Percentiles rank a stretch among this genome's conserved stretches.
Conservation (phyloP, 2,113 vertebrate genomes). For the Tragelaphus scriptus region DNA sequence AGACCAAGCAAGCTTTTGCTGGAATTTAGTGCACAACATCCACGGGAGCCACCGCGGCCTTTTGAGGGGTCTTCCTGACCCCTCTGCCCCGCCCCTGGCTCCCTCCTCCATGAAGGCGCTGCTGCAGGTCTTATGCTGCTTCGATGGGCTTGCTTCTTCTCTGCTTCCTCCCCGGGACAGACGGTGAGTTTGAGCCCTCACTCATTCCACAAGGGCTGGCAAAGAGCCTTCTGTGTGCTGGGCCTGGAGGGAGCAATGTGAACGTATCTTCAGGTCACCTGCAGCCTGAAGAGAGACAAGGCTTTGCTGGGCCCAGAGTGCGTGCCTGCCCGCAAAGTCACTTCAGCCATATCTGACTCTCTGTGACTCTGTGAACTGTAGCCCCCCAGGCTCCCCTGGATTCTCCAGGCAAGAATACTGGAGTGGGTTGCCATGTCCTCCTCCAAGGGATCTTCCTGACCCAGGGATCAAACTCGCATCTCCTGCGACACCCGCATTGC, state of each 20-base stretch:
- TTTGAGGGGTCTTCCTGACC: not conserved
- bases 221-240: not conserved
- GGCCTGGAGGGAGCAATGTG: not conserved
- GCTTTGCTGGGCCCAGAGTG: not conserved
- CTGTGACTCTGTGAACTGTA: not conserved
- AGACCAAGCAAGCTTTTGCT: not conserved
- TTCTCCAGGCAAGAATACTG: not conserved
- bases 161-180: not conserved
- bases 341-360: not conserved
- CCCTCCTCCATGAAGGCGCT: not conserved
- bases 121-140: not conserved
- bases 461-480: rapidly evolving
- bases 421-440: not conserved
- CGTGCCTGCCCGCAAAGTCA: not conserved
- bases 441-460: not conserved
- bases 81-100: not conserved
- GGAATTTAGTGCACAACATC: not conserved
- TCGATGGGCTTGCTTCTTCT: not conserved
- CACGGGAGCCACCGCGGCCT: rapidly evolving
- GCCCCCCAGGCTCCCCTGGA: not conserved
- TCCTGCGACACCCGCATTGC: rapidly evolving
- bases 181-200: not conserved
- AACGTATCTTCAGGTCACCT: not conserved
- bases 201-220: not conserved
- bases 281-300: not conserved